Conservation (phyloP, 1,140 invertebrate genomes). For the Melipona quadrifasciata region DNA sequence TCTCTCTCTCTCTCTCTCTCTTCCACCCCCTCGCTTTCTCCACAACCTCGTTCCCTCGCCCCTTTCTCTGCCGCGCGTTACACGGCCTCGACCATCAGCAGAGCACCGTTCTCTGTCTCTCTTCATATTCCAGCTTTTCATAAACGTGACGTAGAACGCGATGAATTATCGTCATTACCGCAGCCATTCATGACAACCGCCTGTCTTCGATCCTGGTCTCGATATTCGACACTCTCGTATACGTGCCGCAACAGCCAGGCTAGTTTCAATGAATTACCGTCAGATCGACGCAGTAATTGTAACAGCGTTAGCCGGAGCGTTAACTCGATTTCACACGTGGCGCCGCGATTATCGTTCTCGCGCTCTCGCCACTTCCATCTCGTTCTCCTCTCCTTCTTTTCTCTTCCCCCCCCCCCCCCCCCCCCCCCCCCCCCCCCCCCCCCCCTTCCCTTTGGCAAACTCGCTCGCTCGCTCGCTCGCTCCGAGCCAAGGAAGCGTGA, state of each 20-base stretch:
- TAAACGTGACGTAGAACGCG: slow-evolving; percentile 27
- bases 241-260: slow-evolving; percentile 4
- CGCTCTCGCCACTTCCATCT: not conserved
- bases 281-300: slow-evolving; percentile 54
- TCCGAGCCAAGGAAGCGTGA: not conserved
- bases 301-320: slow-evolving; percentile 3
- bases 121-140: slow-evolving; percentile 38
- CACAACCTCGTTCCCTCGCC: too few species aligned
- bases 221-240: slow-evolving; percentile 45
- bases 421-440: too few species aligned
- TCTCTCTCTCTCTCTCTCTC: not conserved
- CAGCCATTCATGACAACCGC: slow-evolving; percentile 41
- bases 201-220: slow-evolving; percentile 40
- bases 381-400: too few species aligned
- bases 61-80: not conserved
- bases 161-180: slow-evolving; percentile 55
- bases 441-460: too few species aligned
- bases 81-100: not conserved
- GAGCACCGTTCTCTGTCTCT: not conserved
- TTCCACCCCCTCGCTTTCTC: not conserved
- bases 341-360: not conserved
- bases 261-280: slow-evolving; percentile 38
- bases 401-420: too few species aligned
- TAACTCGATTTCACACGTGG: slow-evolving; percentile 27
- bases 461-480: too few species aligned